phyloP scores from a whole-genome alignment of 1,140 invertebrate species.

The Bacillus rossius region DNA sequence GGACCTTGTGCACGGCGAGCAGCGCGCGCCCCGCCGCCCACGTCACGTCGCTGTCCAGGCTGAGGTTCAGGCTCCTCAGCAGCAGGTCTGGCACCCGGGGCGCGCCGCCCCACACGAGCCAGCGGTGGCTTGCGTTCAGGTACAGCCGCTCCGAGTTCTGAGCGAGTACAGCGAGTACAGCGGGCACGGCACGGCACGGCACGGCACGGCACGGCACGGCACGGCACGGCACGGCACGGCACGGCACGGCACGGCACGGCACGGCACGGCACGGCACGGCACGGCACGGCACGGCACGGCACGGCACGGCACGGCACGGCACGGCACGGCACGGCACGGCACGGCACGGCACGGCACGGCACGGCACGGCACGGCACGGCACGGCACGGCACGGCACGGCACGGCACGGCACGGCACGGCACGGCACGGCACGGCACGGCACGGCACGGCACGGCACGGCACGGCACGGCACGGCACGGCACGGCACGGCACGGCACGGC shows the following conservation, averaged over 20 bases:
- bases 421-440: too few relatives aligned
- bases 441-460: too few relatives aligned
- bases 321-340: too few relatives aligned
- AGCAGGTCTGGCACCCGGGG: too few relatives aligned
- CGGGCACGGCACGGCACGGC: constrained; percentile 8
- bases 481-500: too few relatives aligned
- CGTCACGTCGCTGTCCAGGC: not conserved
- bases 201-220: constrained; percentile 11
- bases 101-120: not conserved
- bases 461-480: too few relatives aligned
- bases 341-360: too few relatives aligned
- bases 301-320: too few relatives aligned
- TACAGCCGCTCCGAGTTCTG: not conserved
- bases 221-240: constrained; percentile 5
- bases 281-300: too few relatives aligned
- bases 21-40: not conserved
- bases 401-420: too few relatives aligned
- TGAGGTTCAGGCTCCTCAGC: not conserved
- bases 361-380: too few relatives aligned
- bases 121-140: not conserved
- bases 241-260: constrained; percentile 16
- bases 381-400: too few relatives aligned
- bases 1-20: constrained; percentile 1
- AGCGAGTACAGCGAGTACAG: not conserved
- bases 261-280: constrained; percentile 14